Evolutionary conservation across 2,113 vertebrate genomes (phyloP).

Genomic region (Dipodomys merriami): DNA sequence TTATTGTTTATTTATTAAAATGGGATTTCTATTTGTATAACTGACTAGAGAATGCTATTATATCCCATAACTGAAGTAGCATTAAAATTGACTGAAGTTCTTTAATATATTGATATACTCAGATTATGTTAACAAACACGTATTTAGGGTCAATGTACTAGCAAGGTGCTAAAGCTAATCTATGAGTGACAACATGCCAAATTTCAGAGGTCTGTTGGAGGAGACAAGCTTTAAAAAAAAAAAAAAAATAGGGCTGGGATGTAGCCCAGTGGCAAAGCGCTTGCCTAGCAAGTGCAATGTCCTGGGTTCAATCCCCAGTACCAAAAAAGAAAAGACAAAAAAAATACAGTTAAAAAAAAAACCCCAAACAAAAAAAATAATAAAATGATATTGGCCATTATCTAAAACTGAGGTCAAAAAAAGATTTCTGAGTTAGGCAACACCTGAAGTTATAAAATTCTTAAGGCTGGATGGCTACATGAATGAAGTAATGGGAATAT

Average conservation of each 20-base stretch:
- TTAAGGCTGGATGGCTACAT: background rate
- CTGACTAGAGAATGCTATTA: background rate
- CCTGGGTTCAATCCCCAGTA: no score
- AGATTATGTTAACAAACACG: background rate
- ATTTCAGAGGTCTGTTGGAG: background rate
- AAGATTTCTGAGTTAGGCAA: background rate
- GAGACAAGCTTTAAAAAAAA: constrained; percentile 25
- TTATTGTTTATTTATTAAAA: no score
- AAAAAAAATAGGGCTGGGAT: background rate
- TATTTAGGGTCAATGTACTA: background rate
- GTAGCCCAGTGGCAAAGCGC: no score
- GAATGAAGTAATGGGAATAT: background rate
- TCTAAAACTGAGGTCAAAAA: background rate
- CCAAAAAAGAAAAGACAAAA: no score
- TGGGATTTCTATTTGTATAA: background rate
- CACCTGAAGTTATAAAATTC: background rate
- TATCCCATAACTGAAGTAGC: background rate
- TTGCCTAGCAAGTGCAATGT: no score
- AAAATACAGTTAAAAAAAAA: no score
- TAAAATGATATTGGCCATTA: background rate
- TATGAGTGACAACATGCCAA: constrained; percentile 1
- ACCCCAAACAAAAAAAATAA: constrained; percentile 3
- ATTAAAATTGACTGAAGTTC: background rate
- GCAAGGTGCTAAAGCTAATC: background rate
- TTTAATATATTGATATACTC: background rate